Conservation (phyloP, 64 coral and sea anemone species). For the Stichodactyla helianthus region DNA sequence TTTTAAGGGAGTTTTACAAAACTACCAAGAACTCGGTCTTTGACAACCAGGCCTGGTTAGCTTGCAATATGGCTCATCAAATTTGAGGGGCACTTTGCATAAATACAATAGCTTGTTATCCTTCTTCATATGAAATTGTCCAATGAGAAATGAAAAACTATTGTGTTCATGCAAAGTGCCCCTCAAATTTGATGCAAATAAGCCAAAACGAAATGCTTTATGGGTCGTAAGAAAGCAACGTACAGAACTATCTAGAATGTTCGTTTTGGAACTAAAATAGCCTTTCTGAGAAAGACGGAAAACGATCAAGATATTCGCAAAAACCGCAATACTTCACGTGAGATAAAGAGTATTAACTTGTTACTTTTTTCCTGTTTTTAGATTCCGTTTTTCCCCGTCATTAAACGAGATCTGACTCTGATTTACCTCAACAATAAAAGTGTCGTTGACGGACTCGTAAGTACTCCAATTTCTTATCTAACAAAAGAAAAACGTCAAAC, state of each 20-base stretch:
- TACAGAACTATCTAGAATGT: too few species aligned
- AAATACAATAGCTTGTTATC: background rate
- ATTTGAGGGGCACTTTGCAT: too few species aligned
- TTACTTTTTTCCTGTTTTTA: slow-evolving; percentile 4
- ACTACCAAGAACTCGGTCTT: background rate
- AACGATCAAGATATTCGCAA: background rate
- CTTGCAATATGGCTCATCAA: background rate
- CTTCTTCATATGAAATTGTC: background rate
- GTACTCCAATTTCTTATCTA: slow-evolving; percentile 22
- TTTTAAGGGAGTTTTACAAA: too few species aligned
- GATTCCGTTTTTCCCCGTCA: slow-evolving; percentile 95
- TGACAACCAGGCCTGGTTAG: background rate
- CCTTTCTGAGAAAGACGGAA: too few species aligned
- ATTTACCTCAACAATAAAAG: slow-evolving; percentile 91
- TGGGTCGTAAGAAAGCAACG: too few species aligned
- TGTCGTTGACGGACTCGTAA: slow-evolving; percentile 87
- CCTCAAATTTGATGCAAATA: too few species aligned
- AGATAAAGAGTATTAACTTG: background rate
- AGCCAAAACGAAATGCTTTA: too few species aligned
- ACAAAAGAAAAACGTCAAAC: background rate
- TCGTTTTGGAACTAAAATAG: too few species aligned
- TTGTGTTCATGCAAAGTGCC: too few species aligned
- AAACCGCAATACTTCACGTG: background rate
- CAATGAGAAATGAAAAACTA: too few species aligned
- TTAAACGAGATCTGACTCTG: slow-evolving; percentile 89